Percentiles rank a stretch among this genome's conserved stretches.
Conservation (phyloP, 2,113 vertebrate species). For the Pteruthius melanotis region DNA sequence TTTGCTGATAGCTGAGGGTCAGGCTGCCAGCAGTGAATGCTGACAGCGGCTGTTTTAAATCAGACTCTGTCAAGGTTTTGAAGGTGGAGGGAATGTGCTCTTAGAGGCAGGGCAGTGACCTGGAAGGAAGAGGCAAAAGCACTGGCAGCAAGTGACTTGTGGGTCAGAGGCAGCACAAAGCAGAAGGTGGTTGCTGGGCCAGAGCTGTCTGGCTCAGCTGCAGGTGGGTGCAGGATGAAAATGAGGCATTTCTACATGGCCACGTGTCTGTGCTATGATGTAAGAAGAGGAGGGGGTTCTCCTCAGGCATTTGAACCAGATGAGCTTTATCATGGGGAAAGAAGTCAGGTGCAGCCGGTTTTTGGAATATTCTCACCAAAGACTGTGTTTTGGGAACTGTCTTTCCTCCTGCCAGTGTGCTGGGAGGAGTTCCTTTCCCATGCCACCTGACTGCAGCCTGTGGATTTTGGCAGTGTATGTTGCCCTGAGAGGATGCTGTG, state of each 20-base stretch:
- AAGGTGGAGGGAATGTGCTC: not conserved
- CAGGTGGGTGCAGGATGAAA: not conserved
- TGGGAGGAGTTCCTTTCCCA: not conserved
- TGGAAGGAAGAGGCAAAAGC: not conserved
- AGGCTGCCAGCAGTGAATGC: not conserved
- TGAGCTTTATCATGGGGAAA: not conserved
- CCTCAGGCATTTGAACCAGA: accelerated
- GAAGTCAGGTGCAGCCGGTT: not conserved
- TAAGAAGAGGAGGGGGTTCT: not conserved
- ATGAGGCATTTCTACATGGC: not conserved
- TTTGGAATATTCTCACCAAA: not conserved
- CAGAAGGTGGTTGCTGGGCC: not conserved
- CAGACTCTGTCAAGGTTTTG: not conserved
- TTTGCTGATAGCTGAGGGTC: not conserved
- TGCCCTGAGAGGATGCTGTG: not conserved
- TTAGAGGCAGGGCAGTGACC: not conserved
- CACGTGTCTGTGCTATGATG: not conserved
- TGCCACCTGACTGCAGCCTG: not conserved
- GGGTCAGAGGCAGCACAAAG: not conserved
- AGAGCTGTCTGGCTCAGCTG: not conserved
- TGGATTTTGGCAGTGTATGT: not conserved
- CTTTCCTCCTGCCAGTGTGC: not conserved
- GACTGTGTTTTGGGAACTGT: not conserved
- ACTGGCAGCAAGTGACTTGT: not conserved
- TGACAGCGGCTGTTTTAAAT: not conserved